These are phyloP conservation scores for Drosophila ohnishii DNA, from an alignment of 1,140 invertebrate species.

Conservation along the genomic window DNA sequence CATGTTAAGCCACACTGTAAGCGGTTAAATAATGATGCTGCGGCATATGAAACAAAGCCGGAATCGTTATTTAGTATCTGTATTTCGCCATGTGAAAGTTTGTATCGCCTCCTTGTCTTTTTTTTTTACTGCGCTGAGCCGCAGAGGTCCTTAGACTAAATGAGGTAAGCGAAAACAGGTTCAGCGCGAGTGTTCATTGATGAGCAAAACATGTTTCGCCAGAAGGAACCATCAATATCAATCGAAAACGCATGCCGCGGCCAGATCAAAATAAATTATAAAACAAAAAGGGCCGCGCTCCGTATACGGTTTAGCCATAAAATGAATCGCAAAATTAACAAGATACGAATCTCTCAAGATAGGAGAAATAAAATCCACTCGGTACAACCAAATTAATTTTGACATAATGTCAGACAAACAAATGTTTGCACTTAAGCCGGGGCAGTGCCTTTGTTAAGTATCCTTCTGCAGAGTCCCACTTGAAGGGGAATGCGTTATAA, in stretches of 20 bases:
- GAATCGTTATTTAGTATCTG: constrained; percentile 32
- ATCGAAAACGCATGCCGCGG: constrained; percentile 56
- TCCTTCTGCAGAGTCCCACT: constrained; percentile 9
- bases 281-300: constrained; percentile 52
- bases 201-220: constrained; percentile 52
- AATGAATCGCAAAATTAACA: constrained; percentile 57
- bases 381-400: constrained; percentile 59
- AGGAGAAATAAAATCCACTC: constrained; percentile 55
- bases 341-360: constrained; percentile 55
- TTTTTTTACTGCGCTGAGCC: constrained; percentile 13
- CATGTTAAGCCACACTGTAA: constrained; percentile 11
- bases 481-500: constrained; percentile 20
- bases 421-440: constrained; percentile 55
- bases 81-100: constrained; percentile 35
- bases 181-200: constrained; percentile 44
- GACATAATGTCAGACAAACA: constrained; percentile 58
- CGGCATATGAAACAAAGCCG: constrained; percentile 41
- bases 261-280: constrained; percentile 58
- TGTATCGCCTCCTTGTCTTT: constrained; percentile 41
- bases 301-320: constrained; percentile 43
- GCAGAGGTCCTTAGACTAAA: constrained; percentile 42
- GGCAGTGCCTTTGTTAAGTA: constrained; percentile 39
- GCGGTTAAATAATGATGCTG: constrained; percentile 36
- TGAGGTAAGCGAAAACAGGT: constrained; percentile 37
- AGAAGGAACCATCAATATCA: constrained; percentile 59